These are phyloP conservation scores for Blastobasis lacticolella DNA, from an alignment of 2,888 invertebrate species.

Conservation along the genomic window DNA sequence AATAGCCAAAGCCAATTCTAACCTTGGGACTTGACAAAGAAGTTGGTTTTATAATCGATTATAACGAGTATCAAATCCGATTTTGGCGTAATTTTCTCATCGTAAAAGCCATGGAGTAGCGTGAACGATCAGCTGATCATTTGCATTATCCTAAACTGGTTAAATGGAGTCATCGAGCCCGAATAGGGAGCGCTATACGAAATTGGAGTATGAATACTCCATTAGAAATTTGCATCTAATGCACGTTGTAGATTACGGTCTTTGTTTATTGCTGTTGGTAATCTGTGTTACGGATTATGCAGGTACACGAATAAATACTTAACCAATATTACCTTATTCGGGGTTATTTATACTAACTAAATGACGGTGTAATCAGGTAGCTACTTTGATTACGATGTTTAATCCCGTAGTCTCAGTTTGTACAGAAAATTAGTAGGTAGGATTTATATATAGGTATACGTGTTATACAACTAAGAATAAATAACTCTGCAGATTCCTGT, in stretches of 20 bases:
- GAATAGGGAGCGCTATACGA: background rate
- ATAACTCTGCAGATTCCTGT: too few species aligned
- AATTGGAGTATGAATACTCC: background rate
- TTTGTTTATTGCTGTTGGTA: background rate
- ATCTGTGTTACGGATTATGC: too few species aligned
- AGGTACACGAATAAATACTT: too few species aligned
- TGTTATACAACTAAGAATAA: too few species aligned
- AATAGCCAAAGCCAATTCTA: slow-evolving; percentile 18
- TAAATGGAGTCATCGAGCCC: background rate
- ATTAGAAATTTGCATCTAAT: background rate
- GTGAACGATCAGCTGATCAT: background rate
- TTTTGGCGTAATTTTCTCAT: slow-evolving; percentile 9
- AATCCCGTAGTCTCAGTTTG: too few species aligned
- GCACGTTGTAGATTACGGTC: background rate
- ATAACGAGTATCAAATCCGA: slow-evolving; percentile 8
- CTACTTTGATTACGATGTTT: too few species aligned
- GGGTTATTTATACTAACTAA: too few species aligned
- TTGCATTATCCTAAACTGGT: background rate
- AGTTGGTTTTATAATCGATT: slow-evolving; percentile 5
- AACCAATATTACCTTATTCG: too few species aligned
- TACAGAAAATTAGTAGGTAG: too few species aligned
- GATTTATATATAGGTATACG: too few species aligned
- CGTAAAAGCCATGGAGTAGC: background rate
- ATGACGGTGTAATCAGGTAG: too few species aligned
- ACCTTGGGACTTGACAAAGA: slow-evolving; percentile 25